Evolutionary conservation across 2,888 invertebrate species (phyloP), one percentile per base, ranked within the genome.

Genomic region (Sycophila texana): DNA sequence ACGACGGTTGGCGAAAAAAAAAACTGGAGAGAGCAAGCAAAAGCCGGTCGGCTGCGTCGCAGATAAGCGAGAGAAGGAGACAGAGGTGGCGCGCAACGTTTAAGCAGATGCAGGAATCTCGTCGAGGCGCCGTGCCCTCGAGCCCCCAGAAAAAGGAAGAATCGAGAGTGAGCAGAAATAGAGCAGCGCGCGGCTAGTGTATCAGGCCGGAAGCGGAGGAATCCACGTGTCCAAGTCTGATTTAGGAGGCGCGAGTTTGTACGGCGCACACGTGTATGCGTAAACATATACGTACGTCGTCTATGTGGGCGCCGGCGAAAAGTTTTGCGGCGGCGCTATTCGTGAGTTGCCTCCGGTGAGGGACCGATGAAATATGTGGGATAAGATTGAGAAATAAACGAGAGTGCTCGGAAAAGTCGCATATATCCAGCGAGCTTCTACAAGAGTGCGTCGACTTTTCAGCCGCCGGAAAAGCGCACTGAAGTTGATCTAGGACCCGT

Each of bases 91-190:
- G 49, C 18, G 55, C 61, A 16, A 57, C 30, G 7, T 49, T 71
- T 71, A 71, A 71, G 49, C 22, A 71, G 71, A 71, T 60, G 58
- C 71, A 71, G 49, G 22, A 71, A 71, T 71, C 4, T 16, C 22
- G 26, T 22, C 26, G 14, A 26, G 58, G 22, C 58, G 58, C 22
- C 58, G 51, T 14, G 5, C 51, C 51, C 10, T 51, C 51, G 51
- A 14, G 12, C 7, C 3, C 2, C 10, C 12, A 20, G 58, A 18
- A 18, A 22, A 13, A 58, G 58, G 51, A 26, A 26, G 26, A 26
- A 26, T 26, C 26, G 26, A 26, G 26, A 26, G 26, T 3, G 26
- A 26, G 3, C 26, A 26, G 26, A 26, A 26, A 14, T 14, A 51
- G 51, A 51, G 51, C 51, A 10, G 14, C 13, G 2, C 10, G 30